Base-by-base conservation (phyloP, 2,113 vertebrate species). In the Otolemur garnettii region DNA sequence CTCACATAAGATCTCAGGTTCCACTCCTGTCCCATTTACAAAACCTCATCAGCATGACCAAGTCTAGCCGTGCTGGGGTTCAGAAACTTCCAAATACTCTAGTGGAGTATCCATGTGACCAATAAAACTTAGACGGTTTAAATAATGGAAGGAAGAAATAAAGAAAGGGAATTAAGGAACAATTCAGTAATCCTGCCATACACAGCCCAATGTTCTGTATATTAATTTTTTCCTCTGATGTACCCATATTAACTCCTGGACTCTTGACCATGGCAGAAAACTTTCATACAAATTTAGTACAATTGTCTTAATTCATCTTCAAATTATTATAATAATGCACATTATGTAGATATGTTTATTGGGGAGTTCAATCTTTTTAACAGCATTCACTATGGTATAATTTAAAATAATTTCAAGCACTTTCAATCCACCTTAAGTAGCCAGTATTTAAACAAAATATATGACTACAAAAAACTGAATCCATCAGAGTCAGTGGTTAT, bases 301-400 rank as follows among this genome's bases (percentile, higher is more conserved):
- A 19, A 45, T 83, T 69, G 24, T 53, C 91, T 96, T 83, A n/a
- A 68, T 80, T 89, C 17, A 35, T 72, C 28, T 90, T 94, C 66
- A 84, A 62, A 57, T 45, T 71, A 78, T 91, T 71, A 50, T 42
- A n/a, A 53, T 75, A 45, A 45, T 91, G 9, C 8, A 75, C 3
- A 28, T 45, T 2, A 88, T 78, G 82, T 91, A 0, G 9, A 64
- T 92, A 59, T 81, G 30, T 84, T 75, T 22, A 26, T 55, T 60
- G 17, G 1, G 7, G 74, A 64, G 22, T 15, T 55, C 2, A 71
- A 19, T 59, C 26, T 18, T 82, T 87, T 87, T 62, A 93, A 62
- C 77, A 93, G 13, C 68, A 13, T 84, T 85, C 21, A 68, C 45
- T 88, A 35, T 88, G 30, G 2, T 62, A 4, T 74, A 30, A 42